Evolutionary conservation across 2,888 invertebrate species (phyloP).

Genomic region (Lepidochitona cinerea): DNA sequence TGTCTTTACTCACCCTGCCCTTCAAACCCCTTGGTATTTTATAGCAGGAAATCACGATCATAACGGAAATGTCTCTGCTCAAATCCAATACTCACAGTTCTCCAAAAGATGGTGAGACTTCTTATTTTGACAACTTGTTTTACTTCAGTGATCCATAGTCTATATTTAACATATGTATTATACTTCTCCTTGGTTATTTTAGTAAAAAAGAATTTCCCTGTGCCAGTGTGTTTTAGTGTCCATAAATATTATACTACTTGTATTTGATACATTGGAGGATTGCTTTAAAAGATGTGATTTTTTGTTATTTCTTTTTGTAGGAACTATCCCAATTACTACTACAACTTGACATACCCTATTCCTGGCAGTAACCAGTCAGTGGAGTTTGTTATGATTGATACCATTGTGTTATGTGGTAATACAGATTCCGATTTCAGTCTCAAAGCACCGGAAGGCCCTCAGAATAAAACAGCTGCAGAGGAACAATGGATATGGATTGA

Average conservation of each 20-base stretch:
- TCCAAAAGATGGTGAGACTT: conserved; percentile 69
- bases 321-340: conserved; percentile 72
- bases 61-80: conserved; percentile 72
- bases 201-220: too few relatives aligned
- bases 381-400: conserved; percentile 73
- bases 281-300: too few relatives aligned
- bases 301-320: conserved; percentile 57
- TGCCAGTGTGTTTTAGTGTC: too few relatives aligned
- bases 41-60: conserved; percentile 74
- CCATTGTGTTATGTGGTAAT: conserved; percentile 72
- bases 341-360: conserved; percentile 62
- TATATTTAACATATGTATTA: too few relatives aligned
- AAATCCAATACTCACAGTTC: conserved; percentile 69
- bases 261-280: too few relatives aligned
- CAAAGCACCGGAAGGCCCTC: conserved; percentile 53
- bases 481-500: conserved; percentile 71
- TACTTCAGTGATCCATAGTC: too few relatives aligned
- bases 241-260: too few relatives aligned
- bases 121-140: too few relatives aligned
- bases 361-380: conserved; percentile 57
- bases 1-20: conserved; percentile 62
- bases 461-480: conserved; percentile 41
- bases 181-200: too few relatives aligned
- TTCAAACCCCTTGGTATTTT: conserved; percentile 71
- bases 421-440: conserved; percentile 51